Percentiles rank a stretch among this genome's conserved stretches.
Conservation (phyloP, 2,888 invertebrate genomes). For the Mesochorus sp. region DNA sequence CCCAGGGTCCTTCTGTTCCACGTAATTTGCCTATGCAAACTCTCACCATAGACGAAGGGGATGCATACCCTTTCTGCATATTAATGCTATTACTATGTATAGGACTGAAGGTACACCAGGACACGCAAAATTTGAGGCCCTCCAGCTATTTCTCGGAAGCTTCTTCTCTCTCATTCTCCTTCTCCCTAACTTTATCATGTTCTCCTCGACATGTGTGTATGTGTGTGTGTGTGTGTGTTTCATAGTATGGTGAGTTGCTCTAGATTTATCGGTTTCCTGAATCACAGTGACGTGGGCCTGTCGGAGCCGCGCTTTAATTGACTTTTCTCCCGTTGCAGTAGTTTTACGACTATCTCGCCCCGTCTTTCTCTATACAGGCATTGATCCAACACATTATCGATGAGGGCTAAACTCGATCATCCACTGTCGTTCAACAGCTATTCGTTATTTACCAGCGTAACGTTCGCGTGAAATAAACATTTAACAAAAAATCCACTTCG, state of each 20-base stretch:
- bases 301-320: conserved; percentile 74
- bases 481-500: conserved; percentile 18
- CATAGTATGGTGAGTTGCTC: conserved; percentile 50
- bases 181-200: conserved; percentile 6
- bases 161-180: conserved; percentile 16
- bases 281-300: conserved; percentile 71
- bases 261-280: conserved; percentile 74
- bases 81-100: not conserved
- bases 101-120: no score
- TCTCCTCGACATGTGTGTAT: not conserved
- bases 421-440: no score
- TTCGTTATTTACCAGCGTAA: conserved; percentile 17
- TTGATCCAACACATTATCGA: conserved; percentile 31
- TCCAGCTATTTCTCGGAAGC: conserved; percentile 8
- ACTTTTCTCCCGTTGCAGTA: conserved; percentile 69
- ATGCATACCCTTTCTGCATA: not conserved
- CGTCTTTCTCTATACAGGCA: not conserved
- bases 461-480: conserved; percentile 40
- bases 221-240: not conserved
- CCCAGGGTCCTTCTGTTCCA: not conserved
- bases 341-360: conserved; percentile 33
- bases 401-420: not conserved
- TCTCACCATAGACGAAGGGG: not conserved
- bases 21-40: conserved; percentile 10
- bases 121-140: conserved; percentile 18